Conservation (phyloP, 2,113 vertebrate species). For the Tragulus kanchil region DNA sequence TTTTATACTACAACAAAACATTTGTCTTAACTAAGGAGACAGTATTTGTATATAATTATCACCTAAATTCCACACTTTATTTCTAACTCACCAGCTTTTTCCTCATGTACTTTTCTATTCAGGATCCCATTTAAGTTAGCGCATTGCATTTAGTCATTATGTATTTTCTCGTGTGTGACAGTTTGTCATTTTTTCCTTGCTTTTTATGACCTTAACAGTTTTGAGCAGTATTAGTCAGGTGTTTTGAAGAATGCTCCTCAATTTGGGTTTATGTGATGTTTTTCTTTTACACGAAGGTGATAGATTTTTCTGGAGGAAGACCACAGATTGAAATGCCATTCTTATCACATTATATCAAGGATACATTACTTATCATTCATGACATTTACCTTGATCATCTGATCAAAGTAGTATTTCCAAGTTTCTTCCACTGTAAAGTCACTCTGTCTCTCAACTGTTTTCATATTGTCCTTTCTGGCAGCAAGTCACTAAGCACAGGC, state of each 20-base stretch:
- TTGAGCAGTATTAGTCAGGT: background rate
- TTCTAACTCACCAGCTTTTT: background rate
- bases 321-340: background rate
- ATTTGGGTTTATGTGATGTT: background rate
- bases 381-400: background rate
- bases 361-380: background rate
- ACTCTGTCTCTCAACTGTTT: background rate
- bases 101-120: background rate
- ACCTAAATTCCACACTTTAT: background rate
- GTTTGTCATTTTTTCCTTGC: background rate
- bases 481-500: background rate
- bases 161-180: background rate
- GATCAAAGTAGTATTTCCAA: background rate
- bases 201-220: slow-evolving; percentile 6
- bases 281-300: background rate
- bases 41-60: background rate
- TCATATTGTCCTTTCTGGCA: background rate
- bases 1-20: background rate
- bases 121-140: background rate
- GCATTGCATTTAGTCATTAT: background rate
- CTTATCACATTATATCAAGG: background rate
- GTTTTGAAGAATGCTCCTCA: background rate
- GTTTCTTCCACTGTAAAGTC: background rate
- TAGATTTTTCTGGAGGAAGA: background rate
- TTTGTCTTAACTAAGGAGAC: background rate